Evolutionary conservation across 2,113 vertebrate species (phyloP).

Genomic region (Andinoacara biseriatus): DNA sequence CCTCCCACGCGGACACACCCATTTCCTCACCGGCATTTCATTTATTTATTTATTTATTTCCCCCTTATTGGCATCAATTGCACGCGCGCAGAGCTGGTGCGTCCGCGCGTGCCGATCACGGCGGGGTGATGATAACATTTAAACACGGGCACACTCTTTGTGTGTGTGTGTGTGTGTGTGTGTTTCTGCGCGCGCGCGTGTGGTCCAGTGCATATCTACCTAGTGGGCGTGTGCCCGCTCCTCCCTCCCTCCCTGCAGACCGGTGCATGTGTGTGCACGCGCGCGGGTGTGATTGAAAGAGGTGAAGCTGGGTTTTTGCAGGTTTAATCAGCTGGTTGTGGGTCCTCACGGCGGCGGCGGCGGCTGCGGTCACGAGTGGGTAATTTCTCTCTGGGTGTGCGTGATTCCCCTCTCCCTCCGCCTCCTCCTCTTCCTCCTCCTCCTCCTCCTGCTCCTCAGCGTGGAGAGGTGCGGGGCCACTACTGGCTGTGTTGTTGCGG

Average conservation of each 20-base stretch:
- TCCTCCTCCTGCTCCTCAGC: constrained; percentile 46
- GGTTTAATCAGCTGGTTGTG: neutral
- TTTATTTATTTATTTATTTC: neutral
- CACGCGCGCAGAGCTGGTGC: neutral
- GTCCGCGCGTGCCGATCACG: constrained; percentile 25
- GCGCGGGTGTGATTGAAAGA: neutral
- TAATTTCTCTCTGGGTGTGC: constrained; percentile 50
- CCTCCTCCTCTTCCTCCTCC: constrained; percentile 9
- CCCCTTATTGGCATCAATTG: neutral
- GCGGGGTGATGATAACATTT: constrained; percentile 43
- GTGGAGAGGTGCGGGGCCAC: constrained; percentile 68
- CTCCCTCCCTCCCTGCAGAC: constrained; percentile 43
- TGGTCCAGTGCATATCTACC: constrained; percentile 34
- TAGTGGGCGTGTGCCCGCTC: constrained; percentile 62
- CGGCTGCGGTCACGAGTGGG: constrained; percentile 6
- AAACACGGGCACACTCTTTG: neutral
- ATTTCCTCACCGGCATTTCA: constrained; percentile 53
- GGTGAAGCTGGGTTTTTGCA: neutral
- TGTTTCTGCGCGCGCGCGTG: neutral
- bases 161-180: neutral
- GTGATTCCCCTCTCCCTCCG: constrained; percentile 7
- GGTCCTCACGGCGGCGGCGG: neutral
- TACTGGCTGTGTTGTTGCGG: constrained; percentile 65
- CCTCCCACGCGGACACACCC: constrained; percentile 60
- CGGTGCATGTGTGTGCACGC: constrained; percentile 25